Conservation (phyloP, 2,888 invertebrate species). For the Apomyelois bistriatella region DNA sequence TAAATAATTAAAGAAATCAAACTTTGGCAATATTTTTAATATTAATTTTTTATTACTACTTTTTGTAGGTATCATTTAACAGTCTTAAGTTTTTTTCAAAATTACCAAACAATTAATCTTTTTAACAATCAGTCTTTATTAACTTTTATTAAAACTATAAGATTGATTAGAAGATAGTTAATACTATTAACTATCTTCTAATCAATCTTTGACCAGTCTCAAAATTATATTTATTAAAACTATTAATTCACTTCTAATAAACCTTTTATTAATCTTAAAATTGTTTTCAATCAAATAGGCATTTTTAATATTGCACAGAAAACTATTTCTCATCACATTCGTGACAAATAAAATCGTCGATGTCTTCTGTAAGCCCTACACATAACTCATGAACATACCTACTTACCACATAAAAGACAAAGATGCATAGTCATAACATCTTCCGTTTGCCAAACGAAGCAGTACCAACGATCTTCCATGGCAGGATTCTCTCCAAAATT, state of each 20-base stretch:
- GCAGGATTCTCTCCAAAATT: constrained; percentile 2
- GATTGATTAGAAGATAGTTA: no score
- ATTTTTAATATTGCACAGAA: neutral
- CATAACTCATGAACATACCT: constrained; percentile 10
- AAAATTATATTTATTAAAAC: no score
- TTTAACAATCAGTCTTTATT: no score
- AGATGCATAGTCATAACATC: constrained; percentile 10
- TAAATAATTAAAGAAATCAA: neutral
- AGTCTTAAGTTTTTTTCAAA: neutral
- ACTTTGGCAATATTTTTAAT: neutral
- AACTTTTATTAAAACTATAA: no score
- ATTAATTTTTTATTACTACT: neutral
- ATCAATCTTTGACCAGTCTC: no score
- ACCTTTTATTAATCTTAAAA: neutral
- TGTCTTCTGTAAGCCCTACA: constrained; percentile 11
- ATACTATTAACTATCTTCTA: neutral
- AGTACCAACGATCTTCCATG: constrained; percentile 9
- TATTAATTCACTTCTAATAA: no score
- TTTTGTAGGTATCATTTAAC: neutral
- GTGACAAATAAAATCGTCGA: constrained; percentile 6
- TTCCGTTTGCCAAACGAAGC: constrained; percentile 12
- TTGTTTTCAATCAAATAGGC: neutral
- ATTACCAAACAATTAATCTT: no score
- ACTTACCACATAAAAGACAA: constrained; percentile 7
- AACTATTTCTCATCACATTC: neutral